Base-by-base conservation (phyloP, 2,113 vertebrate genomes). In the Alectura lathami region DNA sequence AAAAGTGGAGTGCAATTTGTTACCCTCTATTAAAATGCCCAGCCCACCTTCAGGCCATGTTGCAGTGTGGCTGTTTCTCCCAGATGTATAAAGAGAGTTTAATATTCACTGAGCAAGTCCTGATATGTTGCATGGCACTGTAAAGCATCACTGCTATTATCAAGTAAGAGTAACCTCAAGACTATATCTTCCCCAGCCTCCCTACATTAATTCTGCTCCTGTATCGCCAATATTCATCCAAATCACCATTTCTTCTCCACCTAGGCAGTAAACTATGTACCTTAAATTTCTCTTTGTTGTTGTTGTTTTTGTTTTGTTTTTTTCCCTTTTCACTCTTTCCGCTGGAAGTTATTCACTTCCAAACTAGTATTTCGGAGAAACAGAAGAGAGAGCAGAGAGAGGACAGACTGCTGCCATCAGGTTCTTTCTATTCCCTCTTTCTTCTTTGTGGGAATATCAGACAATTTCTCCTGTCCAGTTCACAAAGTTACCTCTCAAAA, bases 371-470 rank as follows among this genome's bases (percentile, higher is more conserved):
- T 91, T 68, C 6, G 27, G 48, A 63, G 54, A 74, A 64, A 47
- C 21, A 56, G 7, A 10, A 23, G 29, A 10, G n/a, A n/a, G n/a
- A n/a, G n/a, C n/a, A 40, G 21, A 22, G 27, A 67, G 8, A 42
- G 4, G 83, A 42, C 6, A 83, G 15, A 17, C 47, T 74, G 11
- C 34, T 10, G 83, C 17, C 17, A 26, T 56, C 23, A 51, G 8
- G 2, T 69, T 77, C 17, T n/a, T 15, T 67, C 9, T 48, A 9
- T 16, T 59, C 11, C 3, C 5, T 86, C 43, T 69, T 53, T 68
- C 77, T 81, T 45, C 42, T 59, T 79, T 94, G 69, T 92, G 66
- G 93, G 62, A 96, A 94, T n/a, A 45, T 79, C 89, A 59, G 32
- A 34, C 40, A 82, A 85, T 94, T 89, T 56, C 43, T 73, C 23